These are phyloP conservation scores for Cololabis saira DNA, from an alignment of 2,113 vertebrate genomes.

Conservation along the genomic window DNA sequence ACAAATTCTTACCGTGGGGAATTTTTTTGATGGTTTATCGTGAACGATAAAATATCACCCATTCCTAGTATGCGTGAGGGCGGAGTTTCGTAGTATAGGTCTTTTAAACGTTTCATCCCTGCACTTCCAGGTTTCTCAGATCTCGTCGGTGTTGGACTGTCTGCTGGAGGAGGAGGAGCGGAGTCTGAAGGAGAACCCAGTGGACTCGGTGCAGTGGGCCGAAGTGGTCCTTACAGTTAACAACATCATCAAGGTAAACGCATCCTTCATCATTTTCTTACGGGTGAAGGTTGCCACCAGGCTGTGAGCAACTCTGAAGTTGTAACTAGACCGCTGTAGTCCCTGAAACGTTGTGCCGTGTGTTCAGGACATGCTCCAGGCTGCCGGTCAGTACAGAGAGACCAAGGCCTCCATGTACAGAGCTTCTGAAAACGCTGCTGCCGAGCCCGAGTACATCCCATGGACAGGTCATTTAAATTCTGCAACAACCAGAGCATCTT, in stretches of 20 bases:
- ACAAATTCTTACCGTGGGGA: too few relatives aligned
- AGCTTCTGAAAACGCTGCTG: conserved; percentile 77
- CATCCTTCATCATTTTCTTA: background rate
- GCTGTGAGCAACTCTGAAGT: too few relatives aligned
- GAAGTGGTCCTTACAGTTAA: conserved; percentile 88
- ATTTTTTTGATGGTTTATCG: too few relatives aligned
- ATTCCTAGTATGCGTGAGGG: background rate
- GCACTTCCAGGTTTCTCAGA: conserved; percentile 89
- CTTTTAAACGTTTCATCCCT: background rate
- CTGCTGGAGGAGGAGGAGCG: conserved; percentile 92
- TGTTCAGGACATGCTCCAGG: conserved; percentile 91
- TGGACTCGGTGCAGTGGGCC: conserved; percentile 88
- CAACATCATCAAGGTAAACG: conserved; percentile 88
- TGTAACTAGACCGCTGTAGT: too few relatives aligned
- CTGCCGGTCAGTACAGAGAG: conserved; percentile 90
- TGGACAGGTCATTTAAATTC: conserved; percentile 88
- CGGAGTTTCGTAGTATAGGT: fast-evolving
- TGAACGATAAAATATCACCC: too few relatives aligned
- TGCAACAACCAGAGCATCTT: background rate
- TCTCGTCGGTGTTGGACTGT: conserved; percentile 91
- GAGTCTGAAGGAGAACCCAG: conserved; percentile 82
- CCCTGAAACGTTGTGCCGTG: background rate
- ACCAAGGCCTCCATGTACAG: conserved; percentile 87
- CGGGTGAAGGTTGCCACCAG: fast-evolving
- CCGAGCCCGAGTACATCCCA: conserved; percentile 91